Percentiles rank a stretch among this genome's conserved stretches.
These are phyloP conservation scores for Cottus gobio DNA, from an alignment of 2,113 vertebrate genomes.

Conservation along the genomic window DNA sequence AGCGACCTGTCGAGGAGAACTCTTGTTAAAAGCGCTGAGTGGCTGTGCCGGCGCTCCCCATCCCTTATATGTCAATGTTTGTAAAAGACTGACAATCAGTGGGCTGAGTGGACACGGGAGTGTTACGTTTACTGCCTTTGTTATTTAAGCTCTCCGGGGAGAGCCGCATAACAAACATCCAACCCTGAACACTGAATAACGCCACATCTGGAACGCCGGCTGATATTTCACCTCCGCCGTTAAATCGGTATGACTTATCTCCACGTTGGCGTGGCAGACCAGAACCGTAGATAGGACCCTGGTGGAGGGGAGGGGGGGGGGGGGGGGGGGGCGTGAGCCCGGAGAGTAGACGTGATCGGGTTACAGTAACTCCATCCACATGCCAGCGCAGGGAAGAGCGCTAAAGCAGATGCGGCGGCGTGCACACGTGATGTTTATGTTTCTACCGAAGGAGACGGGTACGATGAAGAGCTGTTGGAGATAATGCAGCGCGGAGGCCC, in stretches of 20 bases:
- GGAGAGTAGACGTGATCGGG: conserved; percentile 25
- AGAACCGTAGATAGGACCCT: conserved; percentile 48
- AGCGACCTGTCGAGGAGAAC: conserved; percentile 1
- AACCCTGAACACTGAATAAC: conserved; percentile 38
- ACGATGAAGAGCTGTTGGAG: not conserved
- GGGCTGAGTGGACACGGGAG: conserved; percentile 48
- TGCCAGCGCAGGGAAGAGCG: conserved; percentile 33
- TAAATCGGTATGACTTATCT: conserved; percentile 27
- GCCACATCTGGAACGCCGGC: conserved; percentile 42
- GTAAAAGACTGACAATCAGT: conserved; percentile 66
- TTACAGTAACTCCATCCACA: conserved; percentile 66
- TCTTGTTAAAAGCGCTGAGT: conserved; percentile 34
- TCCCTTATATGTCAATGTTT: conserved; percentile 83
- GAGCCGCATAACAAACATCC: conserved; percentile 49
- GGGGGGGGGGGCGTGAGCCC: not conserved
- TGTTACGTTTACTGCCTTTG: conserved; percentile 68
- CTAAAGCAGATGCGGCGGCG: conserved; percentile 50
- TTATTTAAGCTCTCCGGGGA: conserved; percentile 38
- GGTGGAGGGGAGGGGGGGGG: conserved; percentile 6
- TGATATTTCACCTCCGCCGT: conserved; percentile 43
- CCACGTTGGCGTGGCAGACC: conserved; percentile 20
- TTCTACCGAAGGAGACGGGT: not conserved
- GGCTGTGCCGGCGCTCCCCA: conserved; percentile 41
- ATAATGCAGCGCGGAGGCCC: not conserved
- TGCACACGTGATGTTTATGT: not conserved